Evolutionary conservation across 2,797 vertebrate species (phyloP), one percentile per base, ranked within the genome.

Genomic region (Alcedo atthis): DNA sequence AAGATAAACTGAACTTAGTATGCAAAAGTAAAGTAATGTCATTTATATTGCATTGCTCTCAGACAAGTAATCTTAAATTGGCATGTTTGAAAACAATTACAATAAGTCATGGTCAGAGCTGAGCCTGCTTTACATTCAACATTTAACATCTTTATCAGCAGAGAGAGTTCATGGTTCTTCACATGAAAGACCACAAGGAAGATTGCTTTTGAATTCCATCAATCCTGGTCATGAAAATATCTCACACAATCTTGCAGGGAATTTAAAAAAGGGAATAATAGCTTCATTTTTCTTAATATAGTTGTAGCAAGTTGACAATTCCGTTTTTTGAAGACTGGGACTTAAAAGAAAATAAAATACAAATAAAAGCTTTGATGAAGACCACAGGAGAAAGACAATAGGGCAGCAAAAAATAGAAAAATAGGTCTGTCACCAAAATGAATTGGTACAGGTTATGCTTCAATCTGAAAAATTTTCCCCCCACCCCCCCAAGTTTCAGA

Each of bases 341-440:
- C 15, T 63, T 90, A 93, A 95, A 91, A 81, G 8, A 90, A 93
- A 95, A 85, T 67, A 51, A 82, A 95, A 87, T 71, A 77, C 10
- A 89, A 80, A 80, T 46, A 59, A 45, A 76, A 21, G 35, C 15
- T 22, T 78, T 77, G 10, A 62, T 57, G 70, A 89, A 64, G 43
- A 67, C 51, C 6, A 14, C 33, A 49, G 43, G 40, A 35, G 48
- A 92, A 92, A 46, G 45, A 84, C 33, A 70, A 26, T 46, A 7
- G 20, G 8, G 17, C 70, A 78, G 76, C 43, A 13, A 70, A 89
- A 89, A 49, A 18, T 5, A 3, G 71, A 19, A n/a, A 51, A 46
- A 59, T 42, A 46, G 10, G 0, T 76, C n/a, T 76, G 33, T 35
- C n/a, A 61, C 19, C 30, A 77, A 66, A 93, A 66, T 35, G 26